phyloP scores from a whole-genome alignment of 2,888 invertebrate genomes.

The Imbricaverruca yamaguchii region DNA sequence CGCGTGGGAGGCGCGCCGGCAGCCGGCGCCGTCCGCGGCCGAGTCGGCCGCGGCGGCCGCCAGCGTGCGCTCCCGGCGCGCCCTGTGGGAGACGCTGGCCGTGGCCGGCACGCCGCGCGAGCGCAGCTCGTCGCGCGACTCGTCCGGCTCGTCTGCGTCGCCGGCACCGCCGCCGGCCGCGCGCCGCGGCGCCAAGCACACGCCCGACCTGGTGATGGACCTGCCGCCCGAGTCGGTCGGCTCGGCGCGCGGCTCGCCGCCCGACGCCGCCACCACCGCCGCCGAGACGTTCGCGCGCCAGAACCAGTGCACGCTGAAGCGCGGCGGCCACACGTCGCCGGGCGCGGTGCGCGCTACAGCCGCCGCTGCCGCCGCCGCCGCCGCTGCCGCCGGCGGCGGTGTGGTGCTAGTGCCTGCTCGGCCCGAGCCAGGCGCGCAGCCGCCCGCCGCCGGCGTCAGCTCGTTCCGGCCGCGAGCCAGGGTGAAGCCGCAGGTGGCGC shows the following conservation, averaged over 20 bases:
- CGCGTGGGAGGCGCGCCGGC: not conserved
- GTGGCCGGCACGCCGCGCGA: conserved; percentile 21
- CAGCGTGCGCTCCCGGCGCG: conserved; percentile 34
- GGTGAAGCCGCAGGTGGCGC: conserved; percentile 12
- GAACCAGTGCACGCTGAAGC: conserved; percentile 12
- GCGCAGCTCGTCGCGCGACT: conserved; percentile 6
- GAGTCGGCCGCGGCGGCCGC: conserved; percentile 6
- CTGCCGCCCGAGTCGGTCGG: conserved; percentile 55
- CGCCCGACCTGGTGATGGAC: conserved; percentile 77
- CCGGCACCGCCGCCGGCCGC: not conserved
- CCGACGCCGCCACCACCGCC: conserved; percentile 11
- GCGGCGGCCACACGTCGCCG: not conserved
- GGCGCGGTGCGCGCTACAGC: not conserved
- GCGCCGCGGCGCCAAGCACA: conserved; percentile 42
- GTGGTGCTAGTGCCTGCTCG: not conserved
- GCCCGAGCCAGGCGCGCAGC: not conserved
- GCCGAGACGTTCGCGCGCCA: conserved; percentile 20
- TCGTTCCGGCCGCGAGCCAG: not conserved
- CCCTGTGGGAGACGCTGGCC: conserved; percentile 31
- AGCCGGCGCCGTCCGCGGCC: not conserved
- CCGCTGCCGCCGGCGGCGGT: not conserved
- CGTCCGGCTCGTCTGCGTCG: conserved; percentile 10
- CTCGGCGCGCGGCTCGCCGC: conserved; percentile 6
- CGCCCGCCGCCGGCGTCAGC: not conserved
- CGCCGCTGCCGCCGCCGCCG: not conserved